phyloP scores from a whole-genome alignment of 2,113 vertebrate genomes.

The Ivindomyrus marchei region DNA sequence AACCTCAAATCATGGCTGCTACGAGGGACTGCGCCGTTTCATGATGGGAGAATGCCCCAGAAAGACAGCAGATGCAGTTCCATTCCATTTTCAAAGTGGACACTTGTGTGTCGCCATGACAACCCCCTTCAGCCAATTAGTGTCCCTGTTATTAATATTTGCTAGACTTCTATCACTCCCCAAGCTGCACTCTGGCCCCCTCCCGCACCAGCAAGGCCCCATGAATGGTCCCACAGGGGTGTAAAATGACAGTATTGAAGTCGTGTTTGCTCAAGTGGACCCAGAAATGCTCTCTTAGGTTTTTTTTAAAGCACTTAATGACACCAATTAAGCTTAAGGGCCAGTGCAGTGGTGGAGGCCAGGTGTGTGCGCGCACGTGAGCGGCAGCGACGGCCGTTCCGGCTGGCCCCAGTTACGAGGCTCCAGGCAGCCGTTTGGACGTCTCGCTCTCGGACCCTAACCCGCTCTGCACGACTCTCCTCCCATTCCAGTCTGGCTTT shows the following conservation, averaged over 20 bases:
- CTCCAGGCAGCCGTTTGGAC: neutral
- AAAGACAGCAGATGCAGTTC: neutral
- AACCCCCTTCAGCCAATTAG: neutral
- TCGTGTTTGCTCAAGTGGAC: neutral
- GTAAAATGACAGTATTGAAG: slow-evolving; percentile 4
- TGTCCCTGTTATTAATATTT: neutral
- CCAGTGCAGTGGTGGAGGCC: neutral
- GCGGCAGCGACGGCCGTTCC: neutral
- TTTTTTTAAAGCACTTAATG: neutral
- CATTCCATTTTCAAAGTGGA: neutral
- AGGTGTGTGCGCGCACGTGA: neutral
- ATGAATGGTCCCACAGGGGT: neutral
- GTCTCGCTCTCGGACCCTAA: neutral
- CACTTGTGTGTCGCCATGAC: neutral
- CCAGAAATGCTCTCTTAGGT: neutral
- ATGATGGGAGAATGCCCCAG: neutral
- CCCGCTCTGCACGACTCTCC: neutral
- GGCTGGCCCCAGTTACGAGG: neutral
- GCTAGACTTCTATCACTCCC: neutral
- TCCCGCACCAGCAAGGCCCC: neutral
- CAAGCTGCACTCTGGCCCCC: neutral
- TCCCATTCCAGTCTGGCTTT: neutral
- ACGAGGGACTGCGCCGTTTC: neutral
- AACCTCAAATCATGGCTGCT: neutral
- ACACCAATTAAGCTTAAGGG: slow-evolving; percentile 6